Base-by-base conservation (phyloP, 2,797 vertebrate genomes). In the Sandelia bainsii region DNA sequence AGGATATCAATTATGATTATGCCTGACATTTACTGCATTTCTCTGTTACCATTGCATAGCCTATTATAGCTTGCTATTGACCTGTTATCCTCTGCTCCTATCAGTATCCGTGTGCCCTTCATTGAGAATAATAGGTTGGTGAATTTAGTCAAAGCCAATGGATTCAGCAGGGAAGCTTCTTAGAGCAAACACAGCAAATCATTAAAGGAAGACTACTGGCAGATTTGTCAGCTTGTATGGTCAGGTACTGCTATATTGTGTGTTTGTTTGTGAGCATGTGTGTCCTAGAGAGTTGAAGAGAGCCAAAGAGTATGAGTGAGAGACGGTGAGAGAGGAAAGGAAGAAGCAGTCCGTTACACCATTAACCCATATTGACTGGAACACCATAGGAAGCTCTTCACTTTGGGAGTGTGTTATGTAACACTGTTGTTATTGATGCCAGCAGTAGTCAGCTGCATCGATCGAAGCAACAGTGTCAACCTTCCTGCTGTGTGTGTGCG, bases 301-400 rank as follows among this genome's bases (percentile, higher is more conserved):
- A 80, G 61, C 1, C n/a, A 72, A 53, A 69, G 69, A 68, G 50
- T 25, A 53, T 66, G 69, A 68, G 50, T 25, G 62, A 62, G 61
- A 68, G 63, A 75, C 25, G 7, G 48, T 25, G 63, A 81, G 45
- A 63, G 65, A 72, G 69, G 60, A 69, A 70, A 79, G 42, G 50
- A 69, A 85, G 79, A 89, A 75, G 70, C 69, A 76, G 86, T 81
- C 75, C 58, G 57, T 90, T 90, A 86, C 84, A 76, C 84, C 84
- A 91, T 90, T 91, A 92, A 89, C 86, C 82, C 80, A 77, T 91
- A 92, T 92, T 88, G 90, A 93, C 85, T 87, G 78, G 72, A 80
- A 66, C 84, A 14, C 88, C 79, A 81, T 80, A 77, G 90, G 89
- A 90, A 82, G 89, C 87, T 81, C 80, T 81, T 87, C 88, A 62